Evolutionary conservation across 2,797 vertebrate species (phyloP), one percentile per base, ranked within the genome.

Genomic region (Molothrus ater): DNA sequence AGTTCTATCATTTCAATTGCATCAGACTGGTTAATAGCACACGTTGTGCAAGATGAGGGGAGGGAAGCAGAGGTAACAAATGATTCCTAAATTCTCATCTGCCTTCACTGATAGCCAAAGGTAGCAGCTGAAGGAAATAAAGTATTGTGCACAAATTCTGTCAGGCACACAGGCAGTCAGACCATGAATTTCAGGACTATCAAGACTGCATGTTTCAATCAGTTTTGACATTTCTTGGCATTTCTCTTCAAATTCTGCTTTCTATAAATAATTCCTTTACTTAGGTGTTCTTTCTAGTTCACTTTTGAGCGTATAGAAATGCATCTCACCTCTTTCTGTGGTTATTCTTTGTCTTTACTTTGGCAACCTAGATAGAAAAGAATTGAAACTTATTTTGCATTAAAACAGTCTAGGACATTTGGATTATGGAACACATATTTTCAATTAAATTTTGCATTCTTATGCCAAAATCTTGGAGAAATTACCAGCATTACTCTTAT

Each of bases 191-290:
- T 97, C 90, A 91, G 64, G 90, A 65, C 78, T 97, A 95, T 97
- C 97, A 96, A 95, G 86, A 61, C 72, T 96, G 74, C 92, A 66
- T 60, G 29, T 97, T 97, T 98, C 97, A 98, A 98, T 98, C 97
- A 97, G 86, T 96, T 96, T 70, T 96, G 97, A 97, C 93, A 97
- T 66, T 73, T 95, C 88, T 81, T 94, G 94, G 65, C 90, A 97
- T 96, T 96, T 96, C 57, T 92, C 95, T 96, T 97, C 88, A 95
- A 91, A 96, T 91, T 95, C 68, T 68, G 51, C 69, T 78, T 96
- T 96, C 96, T 97, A 97, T 97, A 97, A 97, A 97, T 97, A 98
- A 97, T 96, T 97, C 84, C 29, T 78, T 96, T 95, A 90, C 78
- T 92, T 84, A 66, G 60, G 57, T 91, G 48, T 80, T 95, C 93